These are phyloP conservation scores for Alces alces DNA, from an alignment of 2,113 vertebrate species.

Conservation along the genomic window DNA sequence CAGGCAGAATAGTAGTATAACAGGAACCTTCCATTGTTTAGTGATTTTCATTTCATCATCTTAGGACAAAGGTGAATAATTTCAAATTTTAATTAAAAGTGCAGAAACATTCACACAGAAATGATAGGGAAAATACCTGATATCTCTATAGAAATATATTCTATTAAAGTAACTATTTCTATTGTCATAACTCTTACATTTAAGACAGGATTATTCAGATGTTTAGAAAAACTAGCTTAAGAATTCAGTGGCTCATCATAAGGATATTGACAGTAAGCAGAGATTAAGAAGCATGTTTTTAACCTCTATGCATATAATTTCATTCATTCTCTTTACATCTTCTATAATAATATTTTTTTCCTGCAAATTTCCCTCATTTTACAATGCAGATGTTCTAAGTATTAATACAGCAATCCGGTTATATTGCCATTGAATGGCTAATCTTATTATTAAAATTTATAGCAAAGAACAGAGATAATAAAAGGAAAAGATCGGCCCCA, in stretches of 20 bases:
- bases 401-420: background rate
- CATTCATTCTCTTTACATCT: background rate
- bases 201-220: background rate
- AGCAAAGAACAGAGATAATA: slow-evolving; percentile 3
- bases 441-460: slow-evolving; percentile 36
- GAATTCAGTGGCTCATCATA: background rate
- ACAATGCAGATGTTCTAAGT: background rate
- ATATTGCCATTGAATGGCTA: background rate
- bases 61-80: background rate
- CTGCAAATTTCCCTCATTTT: background rate
- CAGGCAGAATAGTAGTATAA: background rate
- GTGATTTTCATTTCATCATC: slow-evolving; percentile 20
- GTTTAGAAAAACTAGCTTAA: slow-evolving; percentile 17
- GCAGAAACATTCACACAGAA: background rate
- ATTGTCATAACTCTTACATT: background rate
- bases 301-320: background rate
- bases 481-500: background rate
- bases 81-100: slow-evolving; percentile 36
- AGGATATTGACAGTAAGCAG: background rate
- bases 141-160: background rate
- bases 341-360: background rate
- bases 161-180: background rate
- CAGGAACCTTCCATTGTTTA: background rate
- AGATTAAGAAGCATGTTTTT: slow-evolving; percentile 1
- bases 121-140: background rate